Conservation (phyloP, 1,140 invertebrate genomes). For the Agrypnia vestita region DNA sequence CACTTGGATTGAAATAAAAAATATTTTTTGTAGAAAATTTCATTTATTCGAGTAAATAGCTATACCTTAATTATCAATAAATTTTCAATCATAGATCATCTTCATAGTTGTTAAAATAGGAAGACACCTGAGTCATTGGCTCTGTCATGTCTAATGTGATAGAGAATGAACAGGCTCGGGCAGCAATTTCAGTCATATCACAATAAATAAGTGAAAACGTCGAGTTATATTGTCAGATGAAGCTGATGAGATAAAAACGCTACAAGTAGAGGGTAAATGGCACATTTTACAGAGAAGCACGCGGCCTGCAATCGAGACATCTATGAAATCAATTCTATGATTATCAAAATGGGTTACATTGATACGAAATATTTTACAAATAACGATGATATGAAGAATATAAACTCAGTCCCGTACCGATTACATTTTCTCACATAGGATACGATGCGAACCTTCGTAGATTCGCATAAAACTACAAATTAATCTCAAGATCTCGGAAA, state of each 20-base stretch:
- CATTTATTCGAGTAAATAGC: constrained; percentile 75
- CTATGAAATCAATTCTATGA: constrained; percentile 56
- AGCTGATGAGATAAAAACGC: constrained; percentile 39
- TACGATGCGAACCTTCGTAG: constrained; percentile 41
- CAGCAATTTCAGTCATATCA: constrained; percentile 55
- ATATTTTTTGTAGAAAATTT: constrained; percentile 66
- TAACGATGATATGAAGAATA: constrained; percentile 56
- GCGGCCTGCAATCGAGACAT: constrained; percentile 48
- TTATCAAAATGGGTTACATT: constrained; percentile 52
- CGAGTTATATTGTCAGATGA: constrained; percentile 35
- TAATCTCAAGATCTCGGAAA: constrained; percentile 56
- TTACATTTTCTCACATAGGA: constrained; percentile 48
- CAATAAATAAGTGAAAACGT: constrained; percentile 59
- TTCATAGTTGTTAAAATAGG: constrained; percentile 54
- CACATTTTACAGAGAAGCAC: constrained; percentile 53
- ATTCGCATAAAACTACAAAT: constrained; percentile 46
- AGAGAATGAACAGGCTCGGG: constrained; percentile 26
- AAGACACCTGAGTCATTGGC: constrained; percentile 66
- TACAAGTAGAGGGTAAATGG: constrained; percentile 52
- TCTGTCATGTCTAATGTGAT: constrained; percentile 43
- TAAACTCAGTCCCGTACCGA: constrained; percentile 52
- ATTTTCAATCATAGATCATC: constrained; percentile 59
- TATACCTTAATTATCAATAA: constrained; percentile 70
- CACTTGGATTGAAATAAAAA: constrained; percentile 16
- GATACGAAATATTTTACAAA: constrained; percentile 54